Conservation (phyloP, 2,797 vertebrate species). For the Gymnothorax javanicus region DNA sequence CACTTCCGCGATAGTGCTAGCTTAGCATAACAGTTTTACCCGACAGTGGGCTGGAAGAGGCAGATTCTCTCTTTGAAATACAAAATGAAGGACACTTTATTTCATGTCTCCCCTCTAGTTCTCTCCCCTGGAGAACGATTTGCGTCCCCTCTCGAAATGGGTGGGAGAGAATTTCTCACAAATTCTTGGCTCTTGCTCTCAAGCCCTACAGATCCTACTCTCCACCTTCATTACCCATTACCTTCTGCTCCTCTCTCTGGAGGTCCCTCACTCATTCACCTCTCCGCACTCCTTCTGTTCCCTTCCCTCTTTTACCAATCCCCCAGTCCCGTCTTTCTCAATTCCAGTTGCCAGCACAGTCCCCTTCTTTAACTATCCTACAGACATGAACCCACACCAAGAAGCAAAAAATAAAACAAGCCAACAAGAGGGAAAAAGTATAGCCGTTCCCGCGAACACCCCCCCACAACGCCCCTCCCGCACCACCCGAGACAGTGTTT, state of each 20-base stretch:
- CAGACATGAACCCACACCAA: neutral
- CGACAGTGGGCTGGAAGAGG: neutral
- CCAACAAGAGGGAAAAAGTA: neutral
- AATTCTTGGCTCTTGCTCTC: slow-evolving; percentile 72
- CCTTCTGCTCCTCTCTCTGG: neutral
- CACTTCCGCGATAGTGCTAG: neutral
- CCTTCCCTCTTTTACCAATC: neutral
- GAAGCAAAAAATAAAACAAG: neutral
- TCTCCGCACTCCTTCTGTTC: neutral
- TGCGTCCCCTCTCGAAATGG: slow-evolving; percentile 63
- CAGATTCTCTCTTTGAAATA: too few relatives aligned
- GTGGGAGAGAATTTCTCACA: slow-evolving; percentile 68
- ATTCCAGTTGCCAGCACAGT: neutral
- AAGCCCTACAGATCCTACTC: slow-evolving; percentile 63
- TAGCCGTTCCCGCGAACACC: neutral
- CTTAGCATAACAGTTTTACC: neutral
- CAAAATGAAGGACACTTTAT: too few relatives aligned
- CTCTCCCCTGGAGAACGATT: neutral
- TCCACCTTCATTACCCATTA: slow-evolving; percentile 1
- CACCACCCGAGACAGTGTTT: slow-evolving; percentile 52
- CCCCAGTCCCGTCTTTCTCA: neutral
- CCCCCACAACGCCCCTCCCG: too few relatives aligned
- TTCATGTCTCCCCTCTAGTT: too few relatives aligned
- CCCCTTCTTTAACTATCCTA: neutral
- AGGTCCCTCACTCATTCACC: neutral